phyloP scores from a whole-genome alignment of 2,797 vertebrate species.

The Liparis tanakae region DNA sequence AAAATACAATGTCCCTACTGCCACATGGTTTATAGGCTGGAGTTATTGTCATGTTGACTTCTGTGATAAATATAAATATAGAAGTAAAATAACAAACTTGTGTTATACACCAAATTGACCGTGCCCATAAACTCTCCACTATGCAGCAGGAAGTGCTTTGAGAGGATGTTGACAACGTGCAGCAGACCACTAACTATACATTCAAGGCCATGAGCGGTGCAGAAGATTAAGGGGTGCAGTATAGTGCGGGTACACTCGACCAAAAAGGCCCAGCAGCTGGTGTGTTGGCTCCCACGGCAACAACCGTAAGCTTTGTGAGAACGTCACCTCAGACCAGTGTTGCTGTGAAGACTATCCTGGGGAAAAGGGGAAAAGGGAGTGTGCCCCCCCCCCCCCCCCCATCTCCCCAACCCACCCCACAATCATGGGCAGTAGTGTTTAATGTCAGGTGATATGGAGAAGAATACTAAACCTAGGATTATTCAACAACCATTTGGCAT shows the following conservation, averaged over 20 bases:
- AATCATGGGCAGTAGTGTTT: slow-evolving; percentile 52
- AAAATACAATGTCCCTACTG: background rate
- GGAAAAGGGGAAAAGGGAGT: slow-evolving; percentile 27
- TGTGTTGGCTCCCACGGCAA: slow-evolving; percentile 11
- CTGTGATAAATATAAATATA: background rate
- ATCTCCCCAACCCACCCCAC: slow-evolving; percentile 35
- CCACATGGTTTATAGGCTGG: background rate
- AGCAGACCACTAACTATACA: slow-evolving; percentile 49
- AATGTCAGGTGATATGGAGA: slow-evolving; percentile 20
- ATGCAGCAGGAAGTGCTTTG: slow-evolving; percentile 39
- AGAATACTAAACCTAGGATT: slow-evolving; percentile 17
- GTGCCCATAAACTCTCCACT: slow-evolving; percentile 3
- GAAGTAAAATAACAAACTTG: slow-evolving; percentile 1
- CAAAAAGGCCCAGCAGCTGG: slow-evolving; percentile 30
- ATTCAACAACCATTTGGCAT: slow-evolving; percentile 7
- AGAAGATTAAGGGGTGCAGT: slow-evolving; percentile 53
- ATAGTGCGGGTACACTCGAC: slow-evolving; percentile 22
- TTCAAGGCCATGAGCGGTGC: slow-evolving; percentile 24
- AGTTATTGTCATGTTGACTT: background rate
- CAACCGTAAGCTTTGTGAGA: slow-evolving; percentile 31
- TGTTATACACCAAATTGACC: slow-evolving; percentile 5
- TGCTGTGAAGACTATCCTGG: slow-evolving; percentile 29
- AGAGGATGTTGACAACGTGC: slow-evolving; percentile 38
- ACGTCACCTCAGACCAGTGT: slow-evolving; percentile 36
- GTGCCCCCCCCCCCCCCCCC: slow-evolving; percentile 25